These are phyloP conservation scores for Atta cephalotes DNA, from an alignment of 1,140 invertebrate species.

Conservation along the genomic window DNA sequence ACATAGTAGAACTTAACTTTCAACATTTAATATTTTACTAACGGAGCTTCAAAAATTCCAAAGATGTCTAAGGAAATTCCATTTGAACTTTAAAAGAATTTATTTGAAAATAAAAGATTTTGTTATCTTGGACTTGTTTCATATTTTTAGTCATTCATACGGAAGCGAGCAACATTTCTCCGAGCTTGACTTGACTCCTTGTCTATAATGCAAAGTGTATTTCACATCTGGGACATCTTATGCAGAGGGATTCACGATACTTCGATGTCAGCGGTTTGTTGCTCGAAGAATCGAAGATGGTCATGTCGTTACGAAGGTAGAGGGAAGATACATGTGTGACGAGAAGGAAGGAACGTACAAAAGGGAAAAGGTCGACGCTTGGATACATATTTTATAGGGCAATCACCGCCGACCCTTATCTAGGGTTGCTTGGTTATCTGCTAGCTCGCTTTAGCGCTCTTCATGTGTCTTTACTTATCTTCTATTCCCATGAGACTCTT, in stretches of 20 bases:
- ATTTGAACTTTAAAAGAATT: neutral
- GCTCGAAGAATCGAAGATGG: slow-evolving; percentile 70
- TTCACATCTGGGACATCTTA: slow-evolving; percentile 6
- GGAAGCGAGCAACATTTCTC: neutral
- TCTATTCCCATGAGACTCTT: neutral
- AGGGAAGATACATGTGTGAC: slow-evolving; percentile 31
- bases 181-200: slow-evolving; percentile 6
- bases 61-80: neutral
- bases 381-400: slow-evolving; percentile 86
- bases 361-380: slow-evolving; percentile 78
- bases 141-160: neutral
- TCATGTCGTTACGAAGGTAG: slow-evolving; percentile 58
- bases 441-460: slow-evolving; percentile 68
- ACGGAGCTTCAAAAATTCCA: neutral
- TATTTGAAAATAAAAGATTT: neutral
- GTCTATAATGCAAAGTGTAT: neutral
- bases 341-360: slow-evolving; percentile 28
- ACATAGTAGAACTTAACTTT: neutral
- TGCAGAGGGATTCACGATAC: slow-evolving; percentile 27
- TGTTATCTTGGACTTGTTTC: neutral
- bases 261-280: slow-evolving; percentile 64
- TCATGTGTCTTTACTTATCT: slow-evolving; percentile 25
- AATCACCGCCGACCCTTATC: slow-evolving; percentile 85
- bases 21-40: neutral
- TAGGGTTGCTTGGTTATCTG: slow-evolving; percentile 84